Evolutionary conservation across 2,888 invertebrate genomes (phyloP).

Genomic region (Pollenia labialis): DNA sequence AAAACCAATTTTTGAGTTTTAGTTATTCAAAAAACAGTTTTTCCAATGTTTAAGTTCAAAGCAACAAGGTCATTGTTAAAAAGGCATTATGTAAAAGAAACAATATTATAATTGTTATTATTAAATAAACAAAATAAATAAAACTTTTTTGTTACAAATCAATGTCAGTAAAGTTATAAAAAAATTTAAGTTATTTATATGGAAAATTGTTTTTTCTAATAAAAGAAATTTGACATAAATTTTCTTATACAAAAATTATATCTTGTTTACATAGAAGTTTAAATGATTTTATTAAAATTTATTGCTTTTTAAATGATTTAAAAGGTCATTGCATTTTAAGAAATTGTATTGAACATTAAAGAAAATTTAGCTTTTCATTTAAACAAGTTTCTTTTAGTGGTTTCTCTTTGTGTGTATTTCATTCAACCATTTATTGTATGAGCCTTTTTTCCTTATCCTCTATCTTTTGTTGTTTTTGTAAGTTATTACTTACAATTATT

Average conservation of each 20-base stretch:
- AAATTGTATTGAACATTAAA: too few relatives aligned
- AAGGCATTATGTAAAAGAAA: conserved; percentile 1
- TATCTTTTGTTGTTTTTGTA: conserved; percentile 24
- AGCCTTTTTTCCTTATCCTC: conserved; percentile 2
- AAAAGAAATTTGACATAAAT: not conserved
- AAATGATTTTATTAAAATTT: not conserved
- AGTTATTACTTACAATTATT: conserved; percentile 56
- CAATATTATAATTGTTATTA: not conserved
- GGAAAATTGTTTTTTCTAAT: not conserved
- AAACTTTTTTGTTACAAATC: conserved; percentile 1
- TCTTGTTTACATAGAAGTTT: not conserved
- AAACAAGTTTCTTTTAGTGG: not conserved
- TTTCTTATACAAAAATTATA: not conserved
- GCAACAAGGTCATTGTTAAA: conserved; percentile 52
- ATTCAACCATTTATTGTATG: conserved; percentile 1
- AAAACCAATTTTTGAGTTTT: not conserved
- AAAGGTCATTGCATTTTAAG: conserved; percentile 13
- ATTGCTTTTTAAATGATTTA: not conserved
- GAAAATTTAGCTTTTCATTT: not conserved
- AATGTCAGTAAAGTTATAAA: not conserved
- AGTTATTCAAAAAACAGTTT: not conserved
- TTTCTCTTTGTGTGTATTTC: not conserved
- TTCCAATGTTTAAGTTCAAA: conserved; percentile 54
- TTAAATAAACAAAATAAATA: conserved; percentile 27
- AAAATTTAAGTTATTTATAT: not conserved